phyloP scores from a whole-genome alignment of 2,113 vertebrate genomes.

The Alectura lathami region DNA sequence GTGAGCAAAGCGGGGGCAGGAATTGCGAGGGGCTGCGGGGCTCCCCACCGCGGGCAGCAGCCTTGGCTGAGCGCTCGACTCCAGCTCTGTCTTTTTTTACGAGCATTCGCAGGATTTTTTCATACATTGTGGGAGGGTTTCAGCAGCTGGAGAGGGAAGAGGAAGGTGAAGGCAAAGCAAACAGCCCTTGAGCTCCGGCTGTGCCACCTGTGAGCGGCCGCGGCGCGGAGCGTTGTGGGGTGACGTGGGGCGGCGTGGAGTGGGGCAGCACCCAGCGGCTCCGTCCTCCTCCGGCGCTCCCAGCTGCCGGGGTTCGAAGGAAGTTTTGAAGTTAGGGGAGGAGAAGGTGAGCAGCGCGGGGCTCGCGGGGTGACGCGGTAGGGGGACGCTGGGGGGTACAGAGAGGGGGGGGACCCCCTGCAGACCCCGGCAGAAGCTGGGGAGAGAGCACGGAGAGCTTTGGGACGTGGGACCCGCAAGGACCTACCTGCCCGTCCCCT shows the following conservation, averaged over 20 bases:
- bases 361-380: neutral
- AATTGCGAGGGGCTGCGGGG: neutral
- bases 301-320: neutral
- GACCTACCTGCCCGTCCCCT: constrained; percentile 5
- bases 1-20: neutral
- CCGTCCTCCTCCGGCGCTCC: neutral
- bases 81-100: neutral
- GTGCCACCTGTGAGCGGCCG: neutral
- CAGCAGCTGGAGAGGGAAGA: neutral
- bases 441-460: neutral
- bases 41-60: neutral
- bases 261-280: neutral
- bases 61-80: neutral
- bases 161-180: neutral
- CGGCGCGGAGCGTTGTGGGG: neutral
- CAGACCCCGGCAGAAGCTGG: neutral
- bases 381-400: too few relatives aligned
- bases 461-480: neutral
- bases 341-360: neutral
- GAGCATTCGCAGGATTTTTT: neutral
- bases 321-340: neutral
- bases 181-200: neutral
- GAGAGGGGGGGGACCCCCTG: neutral
- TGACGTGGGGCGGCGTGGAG: neutral
- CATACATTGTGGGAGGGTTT: neutral